Percentiles rank a stretch among this genome's conserved stretches.
Conservation (phyloP, 2,888 invertebrate genomes). For the Amblyteles armatorius region DNA sequence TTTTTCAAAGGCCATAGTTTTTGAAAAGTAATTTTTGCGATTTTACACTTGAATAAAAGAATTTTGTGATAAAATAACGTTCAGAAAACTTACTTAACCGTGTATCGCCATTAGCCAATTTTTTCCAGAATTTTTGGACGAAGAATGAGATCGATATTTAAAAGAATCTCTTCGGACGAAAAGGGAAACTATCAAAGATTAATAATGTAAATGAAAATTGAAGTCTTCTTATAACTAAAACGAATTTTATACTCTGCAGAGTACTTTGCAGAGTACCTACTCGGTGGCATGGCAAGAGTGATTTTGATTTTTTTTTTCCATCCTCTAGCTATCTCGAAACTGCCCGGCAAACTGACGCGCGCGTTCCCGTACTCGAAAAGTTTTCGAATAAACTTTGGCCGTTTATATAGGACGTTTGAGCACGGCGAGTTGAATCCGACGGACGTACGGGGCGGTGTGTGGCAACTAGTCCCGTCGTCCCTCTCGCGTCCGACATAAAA, state of each 20-base stretch:
- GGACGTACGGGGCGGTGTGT: conserved; percentile 67
- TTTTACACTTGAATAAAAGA: no score
- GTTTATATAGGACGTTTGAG: conserved; percentile 64
- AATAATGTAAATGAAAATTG: no score
- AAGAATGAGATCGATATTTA: no score
- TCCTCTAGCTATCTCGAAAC: conserved; percentile 56
- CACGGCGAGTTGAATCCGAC: conserved; percentile 58
- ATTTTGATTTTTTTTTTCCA: conserved; percentile 52
- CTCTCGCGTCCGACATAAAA: conserved; percentile 79
- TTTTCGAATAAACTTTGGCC: conserved; percentile 80
- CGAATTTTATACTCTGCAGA: conserved; percentile 6
- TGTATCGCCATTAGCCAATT: no score
- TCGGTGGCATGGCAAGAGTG: not conserved
- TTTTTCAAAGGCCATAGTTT: no score
- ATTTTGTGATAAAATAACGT: no score
- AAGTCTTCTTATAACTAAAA: no score
- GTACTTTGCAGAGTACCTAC: not conserved
- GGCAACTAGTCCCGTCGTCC: conserved; percentile 64
- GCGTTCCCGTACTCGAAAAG: conserved; percentile 72
- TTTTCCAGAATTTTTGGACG: no score
- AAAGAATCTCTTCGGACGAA: no score
- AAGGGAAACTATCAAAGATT: no score
- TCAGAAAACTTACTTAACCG: no score
- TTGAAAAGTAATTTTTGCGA: no score
- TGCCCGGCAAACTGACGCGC: conserved; percentile 18